A percentile compares a stretch with the other conserved stretches of the same genome.
These are phyloP conservation scores for Procavia capensis DNA, from an alignment of 2,113 vertebrate genomes.

Conservation along the genomic window DNA sequence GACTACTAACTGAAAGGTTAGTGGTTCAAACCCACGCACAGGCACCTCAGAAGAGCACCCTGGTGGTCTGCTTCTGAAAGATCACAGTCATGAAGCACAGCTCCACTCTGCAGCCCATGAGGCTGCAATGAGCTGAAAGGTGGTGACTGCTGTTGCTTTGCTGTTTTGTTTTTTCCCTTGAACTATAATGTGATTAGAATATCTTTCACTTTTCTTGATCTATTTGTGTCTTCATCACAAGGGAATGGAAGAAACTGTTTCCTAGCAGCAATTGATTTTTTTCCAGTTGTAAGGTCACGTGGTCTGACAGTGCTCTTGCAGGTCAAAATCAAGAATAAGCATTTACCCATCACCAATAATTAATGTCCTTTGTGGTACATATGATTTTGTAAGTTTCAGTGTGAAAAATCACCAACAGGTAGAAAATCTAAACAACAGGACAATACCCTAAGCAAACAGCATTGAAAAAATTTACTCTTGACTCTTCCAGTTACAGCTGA, in stretches of 20 bases:
- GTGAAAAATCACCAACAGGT: neutral
- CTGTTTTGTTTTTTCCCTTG: neutral
- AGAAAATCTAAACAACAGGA: conserved; percentile 53
- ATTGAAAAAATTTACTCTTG: conserved; percentile 26
- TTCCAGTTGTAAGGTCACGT: conserved; percentile 43
- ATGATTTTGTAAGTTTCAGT: conserved; percentile 23
- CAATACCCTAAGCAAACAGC: neutral
- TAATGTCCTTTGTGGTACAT: conserved; percentile 22
- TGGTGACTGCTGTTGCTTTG: neutral
- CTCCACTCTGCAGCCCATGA: neutral
- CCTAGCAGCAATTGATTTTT: conserved; percentile 70
- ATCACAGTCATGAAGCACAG: neutral
- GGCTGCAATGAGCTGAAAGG: neutral
- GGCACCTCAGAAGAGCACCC: neutral
- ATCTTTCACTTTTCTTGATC: conserved; percentile 31
- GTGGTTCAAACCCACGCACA: neutral
- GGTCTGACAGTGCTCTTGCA: neutral
- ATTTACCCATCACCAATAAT: conserved; percentile 1
- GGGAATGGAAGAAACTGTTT: conserved; percentile 58
- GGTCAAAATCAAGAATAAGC: conserved; percentile 44
- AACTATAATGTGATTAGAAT: conserved; percentile 26
- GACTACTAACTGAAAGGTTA: neutral
- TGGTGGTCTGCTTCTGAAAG: neutral
- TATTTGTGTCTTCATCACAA: conserved; percentile 46
- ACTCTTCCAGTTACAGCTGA: conserved; percentile 55